Percentiles rank a stretch among this genome's conserved stretches.
phyloP scores from a whole-genome alignment of 2,888 invertebrate species.

The Tolmerus cingulatus region DNA sequence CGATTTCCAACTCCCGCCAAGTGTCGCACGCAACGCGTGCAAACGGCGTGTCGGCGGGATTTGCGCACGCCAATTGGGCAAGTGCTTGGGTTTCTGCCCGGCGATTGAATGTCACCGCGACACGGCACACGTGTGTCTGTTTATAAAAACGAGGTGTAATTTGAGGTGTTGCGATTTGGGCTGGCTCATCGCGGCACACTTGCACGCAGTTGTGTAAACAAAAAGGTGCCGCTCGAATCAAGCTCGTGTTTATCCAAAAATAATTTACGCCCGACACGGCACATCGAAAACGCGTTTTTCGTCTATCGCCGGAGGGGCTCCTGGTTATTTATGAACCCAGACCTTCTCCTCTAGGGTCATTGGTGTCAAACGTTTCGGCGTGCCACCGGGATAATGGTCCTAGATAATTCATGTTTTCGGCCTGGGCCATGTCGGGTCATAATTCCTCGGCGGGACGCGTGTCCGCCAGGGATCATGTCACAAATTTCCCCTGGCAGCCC shows the following conservation, averaged over 20 bases:
- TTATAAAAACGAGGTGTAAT: slow-evolving; percentile 14
- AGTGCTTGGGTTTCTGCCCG: not conserved
- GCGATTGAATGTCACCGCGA: slow-evolving; percentile 5
- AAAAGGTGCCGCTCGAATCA: not conserved
- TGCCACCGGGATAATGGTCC: not conserved
- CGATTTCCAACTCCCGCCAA: not conserved
- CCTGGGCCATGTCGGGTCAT: not conserved
- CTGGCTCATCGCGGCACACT: not conserved
- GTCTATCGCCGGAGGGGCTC: not conserved
- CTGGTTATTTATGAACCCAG: slow-evolving; percentile 3
- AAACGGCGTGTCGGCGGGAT: not conserved
- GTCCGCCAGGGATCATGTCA: not conserved
- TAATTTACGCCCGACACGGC: not conserved
- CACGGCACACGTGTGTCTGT: slow-evolving; percentile 8
- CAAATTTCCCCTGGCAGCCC: slow-evolving; percentile 19
- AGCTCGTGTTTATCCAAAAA: slow-evolving; percentile 11
- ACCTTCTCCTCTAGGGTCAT: not conserved
- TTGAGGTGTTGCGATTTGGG: slow-evolving; percentile 7
- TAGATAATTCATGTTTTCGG: slow-evolving; percentile 22
- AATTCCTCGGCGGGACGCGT: not conserved
- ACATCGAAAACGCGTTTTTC: not conserved
- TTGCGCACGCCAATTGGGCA: slow-evolving; percentile 4
- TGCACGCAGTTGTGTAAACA: not conserved
- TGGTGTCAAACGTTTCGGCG: not conserved
- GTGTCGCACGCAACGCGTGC: not conserved